phyloP scores from a whole-genome alignment of 2,113 vertebrate genomes.

The Apodemus sylvaticus region DNA sequence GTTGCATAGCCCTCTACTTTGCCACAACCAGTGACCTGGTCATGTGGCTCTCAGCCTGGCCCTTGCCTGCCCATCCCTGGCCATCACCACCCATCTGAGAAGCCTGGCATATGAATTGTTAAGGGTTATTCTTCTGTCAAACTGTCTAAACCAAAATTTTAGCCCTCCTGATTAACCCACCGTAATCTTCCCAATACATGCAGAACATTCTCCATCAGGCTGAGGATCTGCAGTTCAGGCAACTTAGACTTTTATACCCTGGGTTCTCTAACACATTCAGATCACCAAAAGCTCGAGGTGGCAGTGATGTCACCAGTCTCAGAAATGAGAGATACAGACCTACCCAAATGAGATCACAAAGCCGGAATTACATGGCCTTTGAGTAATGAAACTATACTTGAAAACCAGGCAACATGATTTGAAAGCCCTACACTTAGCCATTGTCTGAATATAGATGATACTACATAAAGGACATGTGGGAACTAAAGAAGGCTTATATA shows the following conservation, averaged over 20 bases:
- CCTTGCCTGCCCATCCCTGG: neutral
- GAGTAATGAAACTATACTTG: neutral
- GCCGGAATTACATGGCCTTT: neutral
- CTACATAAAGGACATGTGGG: neutral
- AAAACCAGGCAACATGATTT: too few species aligned
- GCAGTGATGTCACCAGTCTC: neutral
- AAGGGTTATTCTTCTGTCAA: neutral
- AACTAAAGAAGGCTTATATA: neutral
- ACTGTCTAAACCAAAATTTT: neutral
- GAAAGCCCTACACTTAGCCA: neutral
- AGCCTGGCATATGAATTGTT: neutral
- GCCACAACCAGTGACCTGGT: neutral
- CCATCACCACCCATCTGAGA: neutral
- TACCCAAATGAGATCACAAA: neutral
- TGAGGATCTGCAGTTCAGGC: neutral
- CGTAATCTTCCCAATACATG: neutral
- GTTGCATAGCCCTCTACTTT: neutral
- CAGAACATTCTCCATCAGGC: fast-evolving
- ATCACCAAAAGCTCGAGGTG: neutral
- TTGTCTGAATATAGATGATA: fast-evolving
- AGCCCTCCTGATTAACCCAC: neutral
- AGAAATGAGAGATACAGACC: neutral
- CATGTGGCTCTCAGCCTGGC: neutral
- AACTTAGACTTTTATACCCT: fast-evolving
- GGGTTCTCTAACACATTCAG: fast-evolving